Conservation (phyloP, 2,113 vertebrate species). For the Indicator indicator region DNA sequence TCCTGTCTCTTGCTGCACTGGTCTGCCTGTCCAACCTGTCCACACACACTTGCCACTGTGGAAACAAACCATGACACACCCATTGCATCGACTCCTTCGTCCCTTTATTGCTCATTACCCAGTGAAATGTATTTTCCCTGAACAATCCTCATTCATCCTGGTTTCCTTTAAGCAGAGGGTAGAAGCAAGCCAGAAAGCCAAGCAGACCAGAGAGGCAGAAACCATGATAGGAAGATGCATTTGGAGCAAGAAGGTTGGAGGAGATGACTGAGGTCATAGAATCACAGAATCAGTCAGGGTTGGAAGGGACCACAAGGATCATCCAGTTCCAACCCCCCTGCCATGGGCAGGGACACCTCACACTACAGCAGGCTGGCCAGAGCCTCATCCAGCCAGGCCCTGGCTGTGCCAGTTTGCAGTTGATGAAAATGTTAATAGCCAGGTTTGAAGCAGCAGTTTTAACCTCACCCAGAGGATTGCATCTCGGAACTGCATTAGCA, state of each 20-base stretch:
- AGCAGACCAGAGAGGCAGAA: not conserved
- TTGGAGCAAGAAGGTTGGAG: not conserved
- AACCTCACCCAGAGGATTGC: not conserved
- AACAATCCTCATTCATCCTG: constrained; percentile 7
- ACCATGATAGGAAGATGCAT: not conserved
- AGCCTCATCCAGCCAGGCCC: too few species aligned
- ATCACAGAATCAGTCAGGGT: too few species aligned
- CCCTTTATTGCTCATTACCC: constrained; percentile 11
- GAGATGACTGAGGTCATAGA: not conserved
- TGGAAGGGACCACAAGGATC: too few species aligned
- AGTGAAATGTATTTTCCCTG: not conserved
- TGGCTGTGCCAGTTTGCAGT: not conserved
- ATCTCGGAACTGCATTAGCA: not conserved
- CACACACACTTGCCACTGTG: constrained; percentile 47
- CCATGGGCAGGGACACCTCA: too few species aligned
- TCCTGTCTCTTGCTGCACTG: constrained; percentile 68
- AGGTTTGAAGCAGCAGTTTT: not conserved
- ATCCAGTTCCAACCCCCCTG: too few species aligned
- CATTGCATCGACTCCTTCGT: constrained; percentile 21
- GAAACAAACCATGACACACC: constrained; percentile 27
- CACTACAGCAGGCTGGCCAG: too few species aligned
- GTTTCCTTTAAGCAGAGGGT: not conserved
- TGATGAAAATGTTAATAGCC: not conserved
- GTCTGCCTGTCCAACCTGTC: constrained; percentile 60
- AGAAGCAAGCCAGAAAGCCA: not conserved